These are phyloP conservation scores for Petrolisthes cinctipes DNA, from an alignment of 2,888 invertebrate species.

Conservation along the genomic window DNA sequence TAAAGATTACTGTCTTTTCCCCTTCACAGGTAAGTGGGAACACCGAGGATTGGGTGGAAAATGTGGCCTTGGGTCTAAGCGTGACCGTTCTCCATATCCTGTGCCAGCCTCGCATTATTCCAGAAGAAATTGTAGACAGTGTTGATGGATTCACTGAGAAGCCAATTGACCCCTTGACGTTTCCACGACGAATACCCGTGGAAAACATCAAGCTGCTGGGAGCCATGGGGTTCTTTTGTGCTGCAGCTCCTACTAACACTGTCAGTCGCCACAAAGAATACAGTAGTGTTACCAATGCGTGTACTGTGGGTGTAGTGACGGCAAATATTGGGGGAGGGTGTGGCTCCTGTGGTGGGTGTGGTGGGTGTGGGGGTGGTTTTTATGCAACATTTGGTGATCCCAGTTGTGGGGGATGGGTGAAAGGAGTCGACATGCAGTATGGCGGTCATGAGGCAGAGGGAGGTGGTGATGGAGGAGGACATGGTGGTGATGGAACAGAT, in stretches of 20 bases:
- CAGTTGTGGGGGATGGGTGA: conserved; percentile 20
- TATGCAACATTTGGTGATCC: conserved; percentile 33
- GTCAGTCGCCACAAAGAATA: neutral
- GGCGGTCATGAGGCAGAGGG: neutral
- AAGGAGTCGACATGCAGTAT: neutral
- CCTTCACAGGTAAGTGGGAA: conserved; percentile 43
- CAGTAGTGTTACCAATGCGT: neutral
- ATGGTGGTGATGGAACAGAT: conserved; percentile 33
- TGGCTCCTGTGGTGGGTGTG: conserved; percentile 49
- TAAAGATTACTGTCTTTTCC: neutral
- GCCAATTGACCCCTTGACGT: conserved; percentile 8
- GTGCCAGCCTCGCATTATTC: conserved; percentile 59
- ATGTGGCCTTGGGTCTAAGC: conserved; percentile 56
- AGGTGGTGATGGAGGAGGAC: conserved; percentile 30
- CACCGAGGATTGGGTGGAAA: conserved; percentile 57
- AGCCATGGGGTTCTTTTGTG: conserved; percentile 63
- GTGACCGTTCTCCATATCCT: conserved; percentile 63
- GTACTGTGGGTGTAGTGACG: neutral
- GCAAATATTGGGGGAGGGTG: conserved; percentile 39
- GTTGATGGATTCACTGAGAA: conserved; percentile 33
- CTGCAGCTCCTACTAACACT: conserved; percentile 59
- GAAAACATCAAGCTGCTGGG: conserved; percentile 58
- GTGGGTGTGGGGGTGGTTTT: conserved; percentile 51
- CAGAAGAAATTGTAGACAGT: conserved; percentile 32
- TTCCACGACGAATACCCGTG: conserved; percentile 59